Base-by-base conservation (phyloP, 2,888 invertebrate genomes). In the Conistra vaccinii region DNA sequence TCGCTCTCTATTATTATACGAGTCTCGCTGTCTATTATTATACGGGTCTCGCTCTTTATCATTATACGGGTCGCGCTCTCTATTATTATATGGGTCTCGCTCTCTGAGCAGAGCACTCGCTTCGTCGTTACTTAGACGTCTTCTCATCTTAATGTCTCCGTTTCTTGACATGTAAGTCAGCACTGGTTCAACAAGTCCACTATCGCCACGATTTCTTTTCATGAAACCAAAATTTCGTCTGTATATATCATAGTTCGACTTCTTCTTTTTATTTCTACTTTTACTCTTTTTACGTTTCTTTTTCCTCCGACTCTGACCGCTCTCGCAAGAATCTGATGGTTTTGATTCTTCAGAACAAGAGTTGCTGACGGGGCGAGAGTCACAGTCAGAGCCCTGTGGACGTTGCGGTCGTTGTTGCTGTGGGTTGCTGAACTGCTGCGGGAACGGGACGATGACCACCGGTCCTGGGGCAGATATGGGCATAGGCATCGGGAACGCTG, bases 61-160 rank as follows among this genome's bases (percentile, higher is more conserved):
- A 7, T 48, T 48, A 48, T 29, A 29, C 12, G 77, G 72, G 0
- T 77, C 60, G 20, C 76, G 77, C 3, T 85, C 89, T 53, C 80
- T 81, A 20, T 20, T 48, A 7, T 48, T 48, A 48, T 29, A 29
- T 10, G 77, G 72, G 0, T 77, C 60, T 23, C 76, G 77, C 3
- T 85, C 89, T 53, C 80, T 81, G 17, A 92, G 83, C 42, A 93
- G 74, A 23, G 76, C 77, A 17, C 68, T 84, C 1, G 92, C 94
- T 76, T 94, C 93, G n/a, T 89, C 83, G 1, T 90, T 87, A 76
- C 87, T 93, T 29, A 95, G 81, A n/a, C 84, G 89, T 39, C 88
- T 91, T 80, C 91, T 88, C 60, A 92, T 87, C 78, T 93, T 93
- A 3, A 94, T 81, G 9, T 93, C 89, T 45, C 91, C 92, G 65